These are phyloP conservation scores for Latrodectus elegans DNA, from an alignment of 2,888 invertebrate genomes.

Conservation along the genomic window DNA sequence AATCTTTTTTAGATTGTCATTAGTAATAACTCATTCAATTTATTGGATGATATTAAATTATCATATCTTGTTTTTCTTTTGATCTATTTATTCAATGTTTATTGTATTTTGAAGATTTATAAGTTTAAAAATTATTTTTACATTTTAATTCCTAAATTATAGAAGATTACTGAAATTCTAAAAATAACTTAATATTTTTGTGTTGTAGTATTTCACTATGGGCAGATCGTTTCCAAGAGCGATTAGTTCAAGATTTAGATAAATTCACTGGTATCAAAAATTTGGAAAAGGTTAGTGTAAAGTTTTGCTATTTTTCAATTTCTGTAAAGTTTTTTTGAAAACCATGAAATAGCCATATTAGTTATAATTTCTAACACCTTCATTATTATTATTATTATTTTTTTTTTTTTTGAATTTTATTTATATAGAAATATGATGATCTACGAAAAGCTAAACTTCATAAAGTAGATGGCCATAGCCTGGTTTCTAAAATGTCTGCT, in stretches of 20 bases:
- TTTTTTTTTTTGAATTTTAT: not conserved
- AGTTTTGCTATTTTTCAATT: not conserved
- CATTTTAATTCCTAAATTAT: not conserved
- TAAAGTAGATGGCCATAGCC: conserved; percentile 64
- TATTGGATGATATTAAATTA: too few species aligned
- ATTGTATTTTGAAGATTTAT: not conserved
- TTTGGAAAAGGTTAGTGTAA: conserved; percentile 53
- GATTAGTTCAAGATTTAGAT: conserved; percentile 48
- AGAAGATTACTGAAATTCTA: not conserved
- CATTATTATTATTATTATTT: not conserved
- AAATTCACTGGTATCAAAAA: conserved; percentile 66
- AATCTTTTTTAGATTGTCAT: not conserved
- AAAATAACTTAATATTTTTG: not conserved
- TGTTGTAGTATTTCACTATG: conserved; percentile 43
- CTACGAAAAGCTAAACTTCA: conserved; percentile 57
- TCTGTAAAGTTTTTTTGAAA: too few species aligned
- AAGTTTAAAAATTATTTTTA: not conserved
- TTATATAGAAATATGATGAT: conserved; percentile 55
- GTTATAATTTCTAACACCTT: too few species aligned
- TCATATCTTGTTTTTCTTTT: not conserved
- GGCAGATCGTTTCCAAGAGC: conserved; percentile 51
- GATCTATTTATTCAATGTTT: not conserved
- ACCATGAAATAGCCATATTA: too few species aligned
- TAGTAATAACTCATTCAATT: too few species aligned
- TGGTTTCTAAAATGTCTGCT: conserved; percentile 68